Conservation (phyloP, 2,888 invertebrate species). For the Uropetala carovei region DNA sequence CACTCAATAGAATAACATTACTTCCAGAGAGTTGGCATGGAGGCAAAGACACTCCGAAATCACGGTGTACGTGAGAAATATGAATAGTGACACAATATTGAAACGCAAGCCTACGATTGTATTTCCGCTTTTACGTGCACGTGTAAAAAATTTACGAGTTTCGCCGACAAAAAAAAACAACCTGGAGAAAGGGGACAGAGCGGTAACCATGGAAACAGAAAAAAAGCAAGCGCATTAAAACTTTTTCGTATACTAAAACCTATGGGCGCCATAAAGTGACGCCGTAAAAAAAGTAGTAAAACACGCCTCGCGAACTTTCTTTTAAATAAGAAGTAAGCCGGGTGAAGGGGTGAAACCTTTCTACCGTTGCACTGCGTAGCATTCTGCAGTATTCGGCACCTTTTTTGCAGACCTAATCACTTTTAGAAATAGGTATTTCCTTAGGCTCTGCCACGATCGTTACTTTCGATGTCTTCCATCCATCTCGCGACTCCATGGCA, state of each 20-base stretch:
- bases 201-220: slow-evolving; percentile 1
- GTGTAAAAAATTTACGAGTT: not conserved
- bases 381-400: not conserved
- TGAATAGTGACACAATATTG: not conserved
- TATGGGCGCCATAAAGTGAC: not conserved
- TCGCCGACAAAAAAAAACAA: not conserved
- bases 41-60: not conserved
- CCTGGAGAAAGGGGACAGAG: not conserved
- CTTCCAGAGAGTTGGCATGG: no score
- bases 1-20: no score
- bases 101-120: not conserved
- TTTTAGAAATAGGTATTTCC: not conserved
- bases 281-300: slow-evolving; percentile 19
- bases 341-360: no score
- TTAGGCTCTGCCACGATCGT: not conserved
- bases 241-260: not conserved
- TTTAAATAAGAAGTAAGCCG: not conserved
- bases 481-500: not conserved
- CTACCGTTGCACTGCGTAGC: no score
- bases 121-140: not conserved
- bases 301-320: not conserved
- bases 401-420: not conserved
- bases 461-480: not conserved
- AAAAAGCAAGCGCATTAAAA: not conserved
- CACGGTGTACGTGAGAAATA: not conserved